A percentile compares a stretch with the other conserved stretches of the same genome.
phyloP scores from a whole-genome alignment of 2,888 invertebrate species.

The Drosophila vallismaia region DNA sequence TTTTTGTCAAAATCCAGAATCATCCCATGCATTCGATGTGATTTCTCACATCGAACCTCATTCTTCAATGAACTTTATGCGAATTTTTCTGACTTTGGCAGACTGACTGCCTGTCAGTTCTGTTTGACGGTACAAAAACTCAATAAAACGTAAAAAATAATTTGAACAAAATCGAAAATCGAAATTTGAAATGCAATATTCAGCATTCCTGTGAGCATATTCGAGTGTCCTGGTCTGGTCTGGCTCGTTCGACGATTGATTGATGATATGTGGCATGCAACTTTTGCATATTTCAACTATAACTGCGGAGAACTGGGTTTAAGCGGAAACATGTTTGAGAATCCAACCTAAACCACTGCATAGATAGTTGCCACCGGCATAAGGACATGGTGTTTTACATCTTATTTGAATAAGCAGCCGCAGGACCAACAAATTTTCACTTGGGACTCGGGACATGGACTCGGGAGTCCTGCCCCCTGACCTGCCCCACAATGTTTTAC shows the following conservation, averaged over 20 bases:
- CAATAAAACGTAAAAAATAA: constrained; percentile 20
- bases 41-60: not conserved
- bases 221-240: constrained; percentile 1
- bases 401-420: constrained; percentile 32
- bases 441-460: constrained; percentile 1
- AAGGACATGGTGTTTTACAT: constrained; percentile 31
- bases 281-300: constrained; percentile 29
- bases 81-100: constrained; percentile 1
- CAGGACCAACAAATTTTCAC: constrained; percentile 10
- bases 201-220: constrained; percentile 23
- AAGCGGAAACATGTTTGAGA: constrained; percentile 4
- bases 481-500: constrained; percentile 14
- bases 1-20: not conserved
- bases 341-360: constrained; percentile 3
- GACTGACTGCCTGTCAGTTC: constrained; percentile 1
- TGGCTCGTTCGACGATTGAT: constrained; percentile 12
- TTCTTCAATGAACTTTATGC: not conserved
- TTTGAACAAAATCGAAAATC: constrained; percentile 37
- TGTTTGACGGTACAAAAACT: not conserved
- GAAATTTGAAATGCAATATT: constrained; percentile 45
- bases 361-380: constrained; percentile 10
- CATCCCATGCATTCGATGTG: constrained; percentile 14
- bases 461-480: not conserved
- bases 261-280: constrained; percentile 31
- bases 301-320: constrained; percentile 17